A percentile compares a stretch with the other conserved stretches of the same genome.
phyloP scores from a whole-genome alignment of 1,140 invertebrate genomes.

The Xylocopa sonorina region DNA sequence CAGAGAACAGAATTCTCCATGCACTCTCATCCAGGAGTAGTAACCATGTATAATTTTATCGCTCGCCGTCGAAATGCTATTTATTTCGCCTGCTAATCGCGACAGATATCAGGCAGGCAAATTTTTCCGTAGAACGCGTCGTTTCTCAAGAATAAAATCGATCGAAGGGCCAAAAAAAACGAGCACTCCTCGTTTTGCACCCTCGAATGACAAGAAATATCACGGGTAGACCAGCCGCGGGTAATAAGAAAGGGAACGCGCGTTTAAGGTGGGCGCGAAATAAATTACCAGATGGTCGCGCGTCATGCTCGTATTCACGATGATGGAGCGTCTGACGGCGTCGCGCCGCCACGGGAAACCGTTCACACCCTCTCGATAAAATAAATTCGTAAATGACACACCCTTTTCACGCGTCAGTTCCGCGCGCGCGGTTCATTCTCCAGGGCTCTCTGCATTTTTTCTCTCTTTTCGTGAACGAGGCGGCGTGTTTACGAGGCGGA shows the following conservation, averaged over 20 bases:
- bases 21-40: no score
- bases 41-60: no score
- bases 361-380: constrained; percentile 44
- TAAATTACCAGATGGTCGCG: constrained; percentile 29
- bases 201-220: not conserved
- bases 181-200: not conserved
- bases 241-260: constrained; percentile 6
- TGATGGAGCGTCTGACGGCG: constrained; percentile 5
- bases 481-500: constrained; percentile 61
- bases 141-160: not conserved
- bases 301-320: constrained; percentile 12
- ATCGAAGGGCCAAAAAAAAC: not conserved
- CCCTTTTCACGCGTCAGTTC: constrained; percentile 61
- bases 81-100: not conserved
- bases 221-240: not conserved
- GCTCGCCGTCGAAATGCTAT: not conserved
- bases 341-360: not conserved
- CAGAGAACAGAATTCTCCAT: not conserved
- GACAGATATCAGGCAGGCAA: not conserved
- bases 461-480: constrained; percentile 22
- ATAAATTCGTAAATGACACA: constrained; percentile 62
- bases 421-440: constrained; percentile 35
- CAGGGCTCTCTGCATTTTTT: no score
- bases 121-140: not conserved
- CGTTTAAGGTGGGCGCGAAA: constrained; percentile 9